Evolutionary conservation across 2,797 vertebrate species (phyloP), one percentile per base, ranked within the genome.

Genomic region (Amazona ochrocephala): DNA sequence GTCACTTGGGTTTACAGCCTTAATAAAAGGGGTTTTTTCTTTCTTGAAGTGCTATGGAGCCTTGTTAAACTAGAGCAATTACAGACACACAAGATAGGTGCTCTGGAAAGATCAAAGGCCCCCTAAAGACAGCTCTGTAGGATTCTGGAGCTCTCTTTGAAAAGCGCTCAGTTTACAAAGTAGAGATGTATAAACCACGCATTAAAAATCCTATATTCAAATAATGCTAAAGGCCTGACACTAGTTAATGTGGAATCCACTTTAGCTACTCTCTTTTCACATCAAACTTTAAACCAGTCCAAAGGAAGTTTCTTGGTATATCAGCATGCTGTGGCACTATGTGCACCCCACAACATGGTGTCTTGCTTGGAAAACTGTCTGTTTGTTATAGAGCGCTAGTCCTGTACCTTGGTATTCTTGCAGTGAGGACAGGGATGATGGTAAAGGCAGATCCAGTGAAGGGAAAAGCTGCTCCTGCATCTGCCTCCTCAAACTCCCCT

Each of bases 101-200:
- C 95, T 98, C 94, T 95, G 95, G 96, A 97, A 97, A 98, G 97
- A 98, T 98, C 97, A 98, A 98, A 98, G 96, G 50, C 77, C 72
- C 87, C 90, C 94, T 94, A 77, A 97, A 97, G 95, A 94, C 90
- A 93, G 93, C 96, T 96, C 96, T 72, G 83, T 94, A 95, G 95
- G 96, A 96, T 97, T 97, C 91, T 96, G 90, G 95, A 96, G 71
- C 81, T 96, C 68, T 89, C 92, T 96, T 97, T 97, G 97, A 96
- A 97, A 97, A 97, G 82, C 2, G 1, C 93, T 98, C 94, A n/a
- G 41, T 97, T 97, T 97, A 97, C 96, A 96, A 97, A 97, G 95
- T 82, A 93, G 90, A 91, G 79, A 83, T 94, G 78, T 92, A 96
- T 96, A 97, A 96, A 56, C 87, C 65, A 65, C 7, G 3, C 72